A percentile compares a stretch with the other conserved stretches of the same genome.
phyloP scores from a whole-genome alignment of 2,797 vertebrate genomes.

The Mycteria americana region DNA sequence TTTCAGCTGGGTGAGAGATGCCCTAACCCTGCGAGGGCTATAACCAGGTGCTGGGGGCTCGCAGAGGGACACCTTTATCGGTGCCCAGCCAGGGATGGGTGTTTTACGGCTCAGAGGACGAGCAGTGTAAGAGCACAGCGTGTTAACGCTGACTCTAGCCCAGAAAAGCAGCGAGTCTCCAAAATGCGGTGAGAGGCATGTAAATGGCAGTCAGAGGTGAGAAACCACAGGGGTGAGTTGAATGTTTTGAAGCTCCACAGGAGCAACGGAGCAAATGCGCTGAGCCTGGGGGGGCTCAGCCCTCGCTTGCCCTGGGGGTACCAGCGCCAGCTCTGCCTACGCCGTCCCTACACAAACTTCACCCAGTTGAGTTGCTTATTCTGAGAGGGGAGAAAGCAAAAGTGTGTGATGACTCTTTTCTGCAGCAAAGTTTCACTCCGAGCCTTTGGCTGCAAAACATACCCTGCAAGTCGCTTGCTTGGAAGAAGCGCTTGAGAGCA shows the following conservation, averaged over 20 bases:
- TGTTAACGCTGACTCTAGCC: background rate
- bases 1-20: background rate
- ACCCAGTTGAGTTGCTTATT: background rate
- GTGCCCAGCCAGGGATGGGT: too few species aligned
- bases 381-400: background rate
- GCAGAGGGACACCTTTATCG: background rate
- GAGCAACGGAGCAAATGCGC: background rate
- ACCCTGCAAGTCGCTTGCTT: background rate
- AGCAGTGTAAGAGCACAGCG: background rate
- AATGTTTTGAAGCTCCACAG: background rate
- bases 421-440: background rate
- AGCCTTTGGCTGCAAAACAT: background rate
- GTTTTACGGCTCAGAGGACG: background rate
- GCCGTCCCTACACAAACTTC: background rate
- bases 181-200: background rate
- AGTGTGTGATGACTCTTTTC: background rate
- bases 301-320: rapidly evolving
- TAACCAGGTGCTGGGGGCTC: background rate
- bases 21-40: rapidly evolving
- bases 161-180: background rate
- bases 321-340: background rate
- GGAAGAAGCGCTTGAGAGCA: background rate
- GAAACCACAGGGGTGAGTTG: background rate
- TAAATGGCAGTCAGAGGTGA: background rate
- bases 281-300: background rate